phyloP scores from a whole-genome alignment of 1,140 invertebrate species.

The Leguminivora glycinivorella region DNA sequence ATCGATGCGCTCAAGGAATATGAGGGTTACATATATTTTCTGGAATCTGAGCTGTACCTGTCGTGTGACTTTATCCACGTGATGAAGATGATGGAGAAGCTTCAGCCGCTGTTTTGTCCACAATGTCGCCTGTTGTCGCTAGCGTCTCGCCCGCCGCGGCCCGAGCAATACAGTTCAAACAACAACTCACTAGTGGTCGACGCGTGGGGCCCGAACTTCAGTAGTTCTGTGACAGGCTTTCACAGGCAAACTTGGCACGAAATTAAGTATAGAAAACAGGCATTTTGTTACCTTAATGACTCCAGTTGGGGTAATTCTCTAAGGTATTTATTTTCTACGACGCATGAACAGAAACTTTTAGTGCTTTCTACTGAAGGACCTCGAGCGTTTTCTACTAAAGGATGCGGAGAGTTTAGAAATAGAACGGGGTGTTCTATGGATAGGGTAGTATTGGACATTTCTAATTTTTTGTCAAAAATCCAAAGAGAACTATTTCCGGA shows the following conservation, averaged over 20 bases:
- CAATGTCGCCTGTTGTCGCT: slow-evolving; percentile 43
- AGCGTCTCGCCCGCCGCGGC: slow-evolving; percentile 31
- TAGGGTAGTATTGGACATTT: neutral
- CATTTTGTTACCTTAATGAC: slow-evolving; percentile 47
- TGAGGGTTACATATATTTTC: slow-evolving; percentile 41
- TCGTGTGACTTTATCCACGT: slow-evolving; percentile 44
- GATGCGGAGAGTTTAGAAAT: slow-evolving; percentile 31
- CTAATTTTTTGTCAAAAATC: slow-evolving; percentile 33
- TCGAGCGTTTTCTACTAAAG: slow-evolving; percentile 41
- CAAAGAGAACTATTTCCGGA: slow-evolving; percentile 33
- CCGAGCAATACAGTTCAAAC: slow-evolving; percentile 33
- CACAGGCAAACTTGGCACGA: slow-evolving; percentile 43
- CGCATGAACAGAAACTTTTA: slow-evolving; percentile 28
- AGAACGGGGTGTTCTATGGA: slow-evolving; percentile 31
- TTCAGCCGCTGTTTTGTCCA: slow-evolving; percentile 32
- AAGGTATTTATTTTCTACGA: slow-evolving; percentile 31
- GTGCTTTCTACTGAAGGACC: slow-evolving; percentile 37
- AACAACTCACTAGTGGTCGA: slow-evolving; percentile 32
- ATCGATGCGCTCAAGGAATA: slow-evolving; percentile 36
- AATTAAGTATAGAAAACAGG: slow-evolving; percentile 33
- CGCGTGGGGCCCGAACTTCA: slow-evolving; percentile 33
- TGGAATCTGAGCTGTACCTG: slow-evolving; percentile 49
- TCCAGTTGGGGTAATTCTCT: slow-evolving; percentile 42
- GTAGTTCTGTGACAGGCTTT: slow-evolving; percentile 43
- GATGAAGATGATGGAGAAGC: slow-evolving; percentile 34